A percentile compares a stretch with the other conserved stretches of the same genome.
phyloP scores from a whole-genome alignment of 2,888 invertebrate genomes.

The Drosophila neotestacea region DNA sequence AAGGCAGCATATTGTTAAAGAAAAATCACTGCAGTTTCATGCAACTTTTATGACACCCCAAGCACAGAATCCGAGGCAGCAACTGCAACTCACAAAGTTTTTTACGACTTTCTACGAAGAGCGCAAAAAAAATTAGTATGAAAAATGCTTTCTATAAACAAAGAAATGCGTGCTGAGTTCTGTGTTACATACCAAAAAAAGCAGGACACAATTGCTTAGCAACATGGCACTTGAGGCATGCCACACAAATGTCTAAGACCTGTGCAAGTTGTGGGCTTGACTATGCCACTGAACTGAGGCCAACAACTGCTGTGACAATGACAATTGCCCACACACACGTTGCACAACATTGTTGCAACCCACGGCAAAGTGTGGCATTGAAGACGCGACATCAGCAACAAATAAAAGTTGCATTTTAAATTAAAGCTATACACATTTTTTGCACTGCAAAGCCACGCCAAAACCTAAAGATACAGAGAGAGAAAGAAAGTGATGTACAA shows the following conservation, averaged over 20 bases:
- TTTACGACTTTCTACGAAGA: constrained; percentile 62
- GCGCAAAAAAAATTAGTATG: constrained; percentile 16
- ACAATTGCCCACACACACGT: constrained; percentile 39
- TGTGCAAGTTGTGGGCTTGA: constrained; percentile 14
- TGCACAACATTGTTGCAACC: constrained; percentile 20
- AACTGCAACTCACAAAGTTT: constrained; percentile 44
- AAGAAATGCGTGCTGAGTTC: constrained; percentile 26
- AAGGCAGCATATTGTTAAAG: constrained; percentile 30
- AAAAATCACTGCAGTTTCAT: constrained; percentile 67
- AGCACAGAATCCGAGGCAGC: constrained; percentile 2
- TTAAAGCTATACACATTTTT: constrained; percentile 36
- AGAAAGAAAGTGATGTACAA: background rate
- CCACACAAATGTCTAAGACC: constrained; percentile 20
- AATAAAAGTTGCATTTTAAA: constrained; percentile 41
- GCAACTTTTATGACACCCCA: constrained; percentile 69
- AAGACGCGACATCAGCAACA: constrained; percentile 14
- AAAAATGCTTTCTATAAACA: constrained; percentile 36
- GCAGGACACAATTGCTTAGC: constrained; percentile 2
- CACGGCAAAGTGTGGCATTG: constrained; percentile 36
- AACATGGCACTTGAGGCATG: constrained; percentile 41
- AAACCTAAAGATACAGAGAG: background rate
- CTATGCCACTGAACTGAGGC: constrained; percentile 7
- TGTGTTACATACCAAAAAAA: constrained; percentile 7
- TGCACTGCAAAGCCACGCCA: constrained; percentile 1
- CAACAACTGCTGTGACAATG: constrained; percentile 46